These are phyloP conservation scores for Psittacara wagleri DNA, from an alignment of 2,113 vertebrate genomes.

Conservation along the genomic window DNA sequence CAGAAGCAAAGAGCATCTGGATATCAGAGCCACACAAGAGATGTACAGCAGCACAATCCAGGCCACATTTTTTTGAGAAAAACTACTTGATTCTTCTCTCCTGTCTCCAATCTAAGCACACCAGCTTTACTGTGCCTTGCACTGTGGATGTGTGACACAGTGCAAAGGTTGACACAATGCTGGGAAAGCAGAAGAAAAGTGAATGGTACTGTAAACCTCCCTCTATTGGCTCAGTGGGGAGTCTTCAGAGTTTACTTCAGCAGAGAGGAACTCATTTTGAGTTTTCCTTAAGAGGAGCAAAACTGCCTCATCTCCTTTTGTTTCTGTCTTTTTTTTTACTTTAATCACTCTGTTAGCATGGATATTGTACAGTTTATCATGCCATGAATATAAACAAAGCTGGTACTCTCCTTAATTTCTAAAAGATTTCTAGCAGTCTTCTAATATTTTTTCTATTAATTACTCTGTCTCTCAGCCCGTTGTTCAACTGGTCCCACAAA, in stretches of 20 bases:
- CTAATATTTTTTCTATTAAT: slow-evolving; percentile 33
- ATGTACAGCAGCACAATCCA: neutral
- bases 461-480: neutral
- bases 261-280: slow-evolving; percentile 37
- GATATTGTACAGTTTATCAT: slow-evolving; percentile 48
- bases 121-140: slow-evolving; percentile 17
- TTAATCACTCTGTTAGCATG: slow-evolving; percentile 20
- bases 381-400: slow-evolving; percentile 43
- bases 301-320: slow-evolving; percentile 16
- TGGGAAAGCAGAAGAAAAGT: slow-evolving; percentile 54
- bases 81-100: neutral
- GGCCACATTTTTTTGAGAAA: neutral
- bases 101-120: neutral
- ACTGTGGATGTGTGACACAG: slow-evolving; percentile 49
- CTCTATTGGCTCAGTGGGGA: slow-evolving; percentile 37
- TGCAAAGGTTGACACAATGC: slow-evolving; percentile 50
- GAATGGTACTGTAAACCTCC: slow-evolving; percentile 22
- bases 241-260: slow-evolving; percentile 45
- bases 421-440: neutral
- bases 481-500: slow-evolving; percentile 11
- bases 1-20: neutral
- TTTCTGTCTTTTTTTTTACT: slow-evolving; percentile 1
- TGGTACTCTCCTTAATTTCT: neutral
- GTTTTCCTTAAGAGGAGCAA: slow-evolving; percentile 22
- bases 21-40: neutral